Evolutionary conservation across 2,797 vertebrate genomes (phyloP).

Genomic region (Tenualosa ilisha): DNA sequence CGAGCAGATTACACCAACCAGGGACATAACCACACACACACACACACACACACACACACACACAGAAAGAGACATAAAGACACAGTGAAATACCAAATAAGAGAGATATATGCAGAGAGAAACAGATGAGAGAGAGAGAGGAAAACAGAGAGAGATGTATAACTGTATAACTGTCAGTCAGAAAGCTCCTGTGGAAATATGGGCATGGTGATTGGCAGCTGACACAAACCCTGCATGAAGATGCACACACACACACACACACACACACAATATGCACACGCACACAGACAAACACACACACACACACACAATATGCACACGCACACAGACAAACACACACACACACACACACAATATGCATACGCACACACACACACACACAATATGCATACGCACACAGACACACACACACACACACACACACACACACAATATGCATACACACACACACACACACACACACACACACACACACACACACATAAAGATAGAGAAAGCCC

Average conservation of each 20-base stretch:
- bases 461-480: too few species aligned
- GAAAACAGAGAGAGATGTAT: background rate
- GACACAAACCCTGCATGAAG: background rate
- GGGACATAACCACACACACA: background rate
- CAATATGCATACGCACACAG: too few species aligned
- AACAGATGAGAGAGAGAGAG: background rate
- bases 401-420: too few species aligned
- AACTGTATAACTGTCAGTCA: background rate
- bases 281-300: too few species aligned
- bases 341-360: too few species aligned
- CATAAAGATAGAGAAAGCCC: background rate
- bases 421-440: too few species aligned
- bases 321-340: too few species aligned
- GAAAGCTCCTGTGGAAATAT: background rate
- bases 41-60: background rate
- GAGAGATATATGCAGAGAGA: background rate
- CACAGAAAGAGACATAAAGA: background rate
- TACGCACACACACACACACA: too few species aligned
- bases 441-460: too few species aligned
- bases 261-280: too few species aligned
- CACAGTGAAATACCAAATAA: background rate
- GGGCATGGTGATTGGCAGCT: background rate
- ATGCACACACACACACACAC: background rate
- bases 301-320: too few species aligned
- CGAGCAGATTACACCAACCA: background rate